Evolutionary conservation across 2,888 invertebrate genomes (phyloP).

Genomic region (Drosophila austrosaltans): DNA sequence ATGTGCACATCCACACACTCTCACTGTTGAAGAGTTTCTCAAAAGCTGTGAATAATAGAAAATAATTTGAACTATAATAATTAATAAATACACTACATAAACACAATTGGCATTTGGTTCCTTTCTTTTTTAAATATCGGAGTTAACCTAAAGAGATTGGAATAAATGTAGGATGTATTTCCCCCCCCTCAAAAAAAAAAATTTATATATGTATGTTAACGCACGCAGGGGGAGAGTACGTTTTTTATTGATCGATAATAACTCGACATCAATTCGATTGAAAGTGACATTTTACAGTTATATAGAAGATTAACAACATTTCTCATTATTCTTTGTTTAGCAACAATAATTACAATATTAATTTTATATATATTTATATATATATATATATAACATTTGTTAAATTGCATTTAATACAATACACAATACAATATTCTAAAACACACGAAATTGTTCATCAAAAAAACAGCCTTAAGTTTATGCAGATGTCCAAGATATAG

Average conservation of each 20-base stretch:
- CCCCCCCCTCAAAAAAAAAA: too few species aligned
- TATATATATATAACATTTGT: slow-evolving; percentile 58
- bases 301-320: slow-evolving; percentile 62
- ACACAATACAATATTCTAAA: slow-evolving; percentile 67
- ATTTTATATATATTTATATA: slow-evolving; percentile 41
- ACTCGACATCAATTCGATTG: slow-evolving; percentile 57
- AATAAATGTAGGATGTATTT: too few species aligned
- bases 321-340: slow-evolving; percentile 41
- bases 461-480: slow-evolving; percentile 76
- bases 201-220: neutral
- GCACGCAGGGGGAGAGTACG: slow-evolving; percentile 30
- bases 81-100: slow-evolving; percentile 32
- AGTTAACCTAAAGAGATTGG: too few species aligned
- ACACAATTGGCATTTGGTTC: neutral
- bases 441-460: slow-evolving; percentile 68
- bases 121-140: too few species aligned
- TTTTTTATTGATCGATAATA: slow-evolving; percentile 51
- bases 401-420: slow-evolving; percentile 59
- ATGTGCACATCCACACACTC: too few species aligned
- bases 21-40: slow-evolving; percentile 39
- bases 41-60: slow-evolving; percentile 65
- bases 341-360: slow-evolving; percentile 72
- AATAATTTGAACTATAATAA: slow-evolving; percentile 49
- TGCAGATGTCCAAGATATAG: slow-evolving; percentile 53
- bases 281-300: slow-evolving; percentile 65